Base-by-base conservation (phyloP, 2,888 invertebrate species). In the Punctoribates punctum region DNA sequence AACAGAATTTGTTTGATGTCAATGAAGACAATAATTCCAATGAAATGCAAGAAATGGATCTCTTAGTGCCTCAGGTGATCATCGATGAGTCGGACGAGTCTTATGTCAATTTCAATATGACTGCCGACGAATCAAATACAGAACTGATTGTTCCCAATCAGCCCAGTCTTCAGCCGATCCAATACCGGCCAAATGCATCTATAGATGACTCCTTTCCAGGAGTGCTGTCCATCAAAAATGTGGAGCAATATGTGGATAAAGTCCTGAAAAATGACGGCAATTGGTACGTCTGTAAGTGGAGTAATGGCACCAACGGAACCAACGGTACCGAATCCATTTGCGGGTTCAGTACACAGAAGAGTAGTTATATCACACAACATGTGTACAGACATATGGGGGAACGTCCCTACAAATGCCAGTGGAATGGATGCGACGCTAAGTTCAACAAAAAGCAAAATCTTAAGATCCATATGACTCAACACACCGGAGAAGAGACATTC, bases 381-480 rank as follows among this genome's bases (percentile, higher is more conserved):
- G 42, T 70, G 17, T 70, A 70, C 15, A 34, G 34, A 23, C 70
- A 70, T 70, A 3, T 20, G 46, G 70, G 70, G 15, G n/a, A 38
- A 20, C 1, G 20, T 1, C 70, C 70, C 15, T 70, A 70, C 15
- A 70, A 70, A 70, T 70, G 70, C 70, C 15, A 70, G 3, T 70
- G 34, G 38, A 70, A 23, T 20, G 46, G 46, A 23, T 70, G 70
- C 23, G 46, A 46, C 20, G 70, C 38, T 0, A 70, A 70, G 42
- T 70, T 70, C 46, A 70, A 70, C 20, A 70, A 70, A 23, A 70
- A 70, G 13, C 70, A 70, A 23, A 38, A 70, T 5, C 23, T 70
- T 17, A 70, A 17, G 17, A 17, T 70, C 23, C 70, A 70, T 46
- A 70, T 38, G 70, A 38, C 38, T 9, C 6, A 11, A n/a, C 70